phyloP scores from a whole-genome alignment of 2,113 vertebrate species.

The Corvus moneduloides region DNA sequence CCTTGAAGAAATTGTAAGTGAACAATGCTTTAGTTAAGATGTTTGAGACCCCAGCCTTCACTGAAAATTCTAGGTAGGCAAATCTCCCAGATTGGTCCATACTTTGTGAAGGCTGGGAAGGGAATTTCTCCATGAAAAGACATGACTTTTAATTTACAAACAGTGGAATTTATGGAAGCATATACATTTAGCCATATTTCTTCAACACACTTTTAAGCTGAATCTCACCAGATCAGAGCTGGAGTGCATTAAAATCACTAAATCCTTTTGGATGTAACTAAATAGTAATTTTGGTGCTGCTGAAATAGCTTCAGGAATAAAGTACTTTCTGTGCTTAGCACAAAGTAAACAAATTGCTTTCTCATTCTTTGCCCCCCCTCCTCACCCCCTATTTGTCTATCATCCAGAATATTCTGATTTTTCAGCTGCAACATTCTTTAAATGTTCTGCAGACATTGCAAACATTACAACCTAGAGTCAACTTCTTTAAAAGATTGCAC shows the following conservation, averaged over 20 bases:
- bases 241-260: neutral
- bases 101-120: neutral
- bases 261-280: neutral
- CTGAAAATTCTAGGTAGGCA: neutral
- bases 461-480: neutral
- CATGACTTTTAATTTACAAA: neutral
- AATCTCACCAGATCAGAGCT: neutral
- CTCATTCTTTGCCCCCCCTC: accelerated
- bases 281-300: neutral
- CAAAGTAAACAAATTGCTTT: neutral
- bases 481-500: neutral
- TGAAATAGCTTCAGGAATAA: neutral
- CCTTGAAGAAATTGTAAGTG: neutral
- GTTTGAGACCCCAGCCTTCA: neutral
- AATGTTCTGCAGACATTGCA: neutral
- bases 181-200: neutral
- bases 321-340: neutral
- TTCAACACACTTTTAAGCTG: neutral
- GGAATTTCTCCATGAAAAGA: neutral
- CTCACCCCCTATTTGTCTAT: neutral
- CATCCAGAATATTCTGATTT: neutral
- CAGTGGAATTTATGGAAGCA: neutral
- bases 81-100: neutral
- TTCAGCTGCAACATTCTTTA: neutral
- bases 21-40: neutral